Evolutionary conservation across 2,113 vertebrate species (phyloP).

Genomic region (Takifugu bimaculatus): DNA sequence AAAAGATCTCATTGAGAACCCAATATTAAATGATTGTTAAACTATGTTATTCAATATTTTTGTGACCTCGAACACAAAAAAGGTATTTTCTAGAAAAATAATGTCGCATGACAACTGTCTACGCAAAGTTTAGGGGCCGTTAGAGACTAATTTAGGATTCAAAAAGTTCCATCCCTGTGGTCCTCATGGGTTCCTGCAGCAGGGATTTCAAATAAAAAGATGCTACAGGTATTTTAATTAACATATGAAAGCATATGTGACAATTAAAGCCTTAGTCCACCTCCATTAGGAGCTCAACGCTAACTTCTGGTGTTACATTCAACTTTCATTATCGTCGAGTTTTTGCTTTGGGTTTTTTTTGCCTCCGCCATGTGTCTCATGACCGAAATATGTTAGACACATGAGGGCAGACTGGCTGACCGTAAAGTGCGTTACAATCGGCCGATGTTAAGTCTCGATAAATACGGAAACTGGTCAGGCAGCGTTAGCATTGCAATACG

Average conservation of each 20-base stretch:
- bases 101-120: background rate
- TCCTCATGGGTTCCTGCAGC: background rate
- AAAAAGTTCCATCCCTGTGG: background rate
- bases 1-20: constrained; percentile 1
- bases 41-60: no score
- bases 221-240: background rate
- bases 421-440: background rate
- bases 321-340: constrained; percentile 10
- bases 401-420: background rate
- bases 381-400: background rate
- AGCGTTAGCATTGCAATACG: constrained; percentile 3
- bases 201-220: background rate
- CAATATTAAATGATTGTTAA: background rate
- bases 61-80: no score
- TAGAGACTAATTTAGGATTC: background rate
- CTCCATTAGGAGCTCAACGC: constrained; percentile 2
- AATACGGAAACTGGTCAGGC: background rate
- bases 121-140: constrained; percentile 1
- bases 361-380: background rate
- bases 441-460: background rate
- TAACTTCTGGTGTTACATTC: constrained; percentile 9
- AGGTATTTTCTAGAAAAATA: no score
- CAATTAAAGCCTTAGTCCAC: background rate
- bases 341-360: background rate
- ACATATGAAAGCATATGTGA: background rate